Conservation (phyloP, 2,888 invertebrate species). For the Cephus spinipes region DNA sequence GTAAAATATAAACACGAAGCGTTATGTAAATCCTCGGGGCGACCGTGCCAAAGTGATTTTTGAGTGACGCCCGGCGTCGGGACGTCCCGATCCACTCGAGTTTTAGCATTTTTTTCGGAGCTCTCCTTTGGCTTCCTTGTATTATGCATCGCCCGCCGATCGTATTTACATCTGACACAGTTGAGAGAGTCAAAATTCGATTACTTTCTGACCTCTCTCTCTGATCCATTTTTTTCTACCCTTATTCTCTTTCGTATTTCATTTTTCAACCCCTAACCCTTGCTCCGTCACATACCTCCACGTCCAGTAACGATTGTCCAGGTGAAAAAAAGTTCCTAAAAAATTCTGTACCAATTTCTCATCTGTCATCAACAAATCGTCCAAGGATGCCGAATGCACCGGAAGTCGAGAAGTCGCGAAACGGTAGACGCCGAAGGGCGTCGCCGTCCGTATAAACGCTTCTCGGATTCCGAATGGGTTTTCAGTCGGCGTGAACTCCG, state of each 20-base stretch:
- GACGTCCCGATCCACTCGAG: neutral
- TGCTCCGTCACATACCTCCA: neutral
- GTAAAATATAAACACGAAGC: conserved; percentile 28
- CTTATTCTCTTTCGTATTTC: neutral
- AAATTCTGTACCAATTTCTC: neutral
- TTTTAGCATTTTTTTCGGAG: neutral
- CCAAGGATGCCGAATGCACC: neutral
- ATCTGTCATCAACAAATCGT: neutral
- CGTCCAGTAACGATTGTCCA: neutral
- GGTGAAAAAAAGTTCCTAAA: neutral
- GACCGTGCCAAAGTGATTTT: conserved; percentile 8
- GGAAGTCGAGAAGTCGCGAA: neutral
- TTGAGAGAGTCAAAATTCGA: neutral
- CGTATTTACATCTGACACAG: neutral
- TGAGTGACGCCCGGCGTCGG: conserved; percentile 11
- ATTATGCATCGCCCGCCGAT: neutral
- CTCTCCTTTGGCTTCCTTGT: neutral
- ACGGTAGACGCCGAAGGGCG: neutral
- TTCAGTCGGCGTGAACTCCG: neutral
- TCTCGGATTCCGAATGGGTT: neutral
- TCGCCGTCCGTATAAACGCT: neutral
- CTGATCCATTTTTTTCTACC: neutral
- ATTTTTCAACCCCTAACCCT: neutral
- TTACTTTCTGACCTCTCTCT: neutral
- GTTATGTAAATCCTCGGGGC: conserved; percentile 9